These are phyloP conservation scores for Drosophila kanapiae DNA, from an alignment of 1,140 invertebrate species.

Conservation along the genomic window DNA sequence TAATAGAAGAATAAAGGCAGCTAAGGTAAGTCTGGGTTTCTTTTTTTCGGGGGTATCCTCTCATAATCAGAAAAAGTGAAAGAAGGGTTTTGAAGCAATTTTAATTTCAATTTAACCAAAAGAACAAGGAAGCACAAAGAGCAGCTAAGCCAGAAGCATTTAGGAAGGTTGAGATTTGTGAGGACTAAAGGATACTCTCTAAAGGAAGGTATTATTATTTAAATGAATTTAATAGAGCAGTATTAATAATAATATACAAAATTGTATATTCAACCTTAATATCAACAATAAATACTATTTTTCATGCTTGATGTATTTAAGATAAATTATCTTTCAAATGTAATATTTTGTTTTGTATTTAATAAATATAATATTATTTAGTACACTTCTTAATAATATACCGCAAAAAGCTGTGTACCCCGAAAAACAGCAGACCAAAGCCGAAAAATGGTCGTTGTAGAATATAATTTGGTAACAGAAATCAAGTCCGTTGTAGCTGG, in stretches of 20 bases:
- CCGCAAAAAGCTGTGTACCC: not conserved
- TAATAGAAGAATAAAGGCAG: constrained; percentile 15
- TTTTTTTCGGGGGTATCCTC: not conserved
- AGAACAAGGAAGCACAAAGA: constrained; percentile 2
- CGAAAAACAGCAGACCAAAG: constrained; percentile 12
- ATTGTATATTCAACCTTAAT: too few species aligned
- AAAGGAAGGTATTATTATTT: not conserved
- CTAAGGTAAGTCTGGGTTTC: constrained; percentile 1
- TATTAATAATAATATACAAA: not conserved
- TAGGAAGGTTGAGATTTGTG: rapidly evolving
- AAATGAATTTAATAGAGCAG: not conserved
- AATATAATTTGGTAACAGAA: constrained; percentile 57
- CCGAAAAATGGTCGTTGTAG: constrained; percentile 40
- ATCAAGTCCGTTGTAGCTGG: constrained; percentile 7
- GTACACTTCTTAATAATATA: not conserved
- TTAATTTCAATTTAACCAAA: constrained; percentile 67
- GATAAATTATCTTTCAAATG: not conserved
- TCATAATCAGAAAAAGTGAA: constrained; percentile 11
- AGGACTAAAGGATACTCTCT: not conserved
- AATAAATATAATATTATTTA: too few species aligned
- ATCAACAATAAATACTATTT: not conserved
- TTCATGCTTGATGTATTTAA: not conserved
- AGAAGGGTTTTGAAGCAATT: constrained; percentile 57
- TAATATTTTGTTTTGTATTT: not conserved
- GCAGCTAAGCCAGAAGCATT: constrained; percentile 10